phyloP scores from a whole-genome alignment of 1,140 invertebrate genomes.

The Brachionus rotundiformis region DNA sequence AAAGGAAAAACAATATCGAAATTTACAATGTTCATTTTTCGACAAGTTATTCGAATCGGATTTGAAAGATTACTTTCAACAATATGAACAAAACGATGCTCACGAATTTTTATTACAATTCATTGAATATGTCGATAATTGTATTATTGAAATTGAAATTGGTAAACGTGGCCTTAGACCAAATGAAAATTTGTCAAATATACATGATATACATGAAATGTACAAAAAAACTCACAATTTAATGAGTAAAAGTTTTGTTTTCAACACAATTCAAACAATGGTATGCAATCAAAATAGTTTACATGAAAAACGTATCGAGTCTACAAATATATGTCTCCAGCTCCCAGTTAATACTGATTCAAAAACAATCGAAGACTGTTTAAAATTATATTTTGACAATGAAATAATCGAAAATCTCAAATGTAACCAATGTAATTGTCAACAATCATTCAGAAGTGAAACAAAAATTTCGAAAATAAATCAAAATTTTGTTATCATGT shows the following conservation, averaged over 20 bases:
- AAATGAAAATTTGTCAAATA: neutral
- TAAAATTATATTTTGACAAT: neutral
- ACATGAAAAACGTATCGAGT: neutral
- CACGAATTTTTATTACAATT: neutral
- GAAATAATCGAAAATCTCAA: neutral
- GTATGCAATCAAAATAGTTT: neutral
- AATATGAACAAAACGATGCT: neutral
- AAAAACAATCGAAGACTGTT: neutral
- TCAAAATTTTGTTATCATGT: no score
- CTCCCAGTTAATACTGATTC: neutral
- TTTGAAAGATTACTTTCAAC: neutral
- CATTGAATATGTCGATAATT: neutral
- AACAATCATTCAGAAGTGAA: no score
- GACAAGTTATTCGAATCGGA: neutral
- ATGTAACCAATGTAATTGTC: neutral
- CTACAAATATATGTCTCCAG: neutral
- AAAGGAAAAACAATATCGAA: neutral
- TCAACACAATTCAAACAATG: neutral
- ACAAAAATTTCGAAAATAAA: neutral
- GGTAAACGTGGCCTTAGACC: neutral
- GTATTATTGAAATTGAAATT: neutral
- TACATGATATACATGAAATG: neutral
- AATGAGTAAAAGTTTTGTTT: neutral
- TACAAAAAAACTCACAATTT: neutral
- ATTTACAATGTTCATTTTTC: neutral